phyloP scores from a whole-genome alignment of 2,113 vertebrate genomes.

The Helogale parvula region DNA sequence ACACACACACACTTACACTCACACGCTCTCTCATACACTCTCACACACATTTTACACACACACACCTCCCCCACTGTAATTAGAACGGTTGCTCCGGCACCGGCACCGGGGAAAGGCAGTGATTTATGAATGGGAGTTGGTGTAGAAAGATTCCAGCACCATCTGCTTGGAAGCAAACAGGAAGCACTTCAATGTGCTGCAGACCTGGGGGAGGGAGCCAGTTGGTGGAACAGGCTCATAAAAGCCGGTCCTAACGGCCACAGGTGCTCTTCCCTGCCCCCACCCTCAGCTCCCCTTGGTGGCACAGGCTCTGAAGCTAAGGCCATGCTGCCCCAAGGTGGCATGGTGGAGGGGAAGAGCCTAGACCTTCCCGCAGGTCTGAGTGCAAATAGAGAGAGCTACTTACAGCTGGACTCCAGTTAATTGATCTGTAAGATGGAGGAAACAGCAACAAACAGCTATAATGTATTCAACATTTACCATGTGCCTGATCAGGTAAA shows the following conservation, averaged over 20 bases:
- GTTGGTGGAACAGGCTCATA: constrained; percentile 86
- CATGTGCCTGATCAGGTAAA: not conserved
- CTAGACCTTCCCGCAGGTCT: not conserved
- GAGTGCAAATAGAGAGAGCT: not conserved
- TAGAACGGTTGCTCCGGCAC: constrained; percentile 83
- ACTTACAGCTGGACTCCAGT: not conserved
- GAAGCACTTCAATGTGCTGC: constrained; percentile 85
- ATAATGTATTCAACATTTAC: not conserved
- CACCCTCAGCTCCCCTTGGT: not conserved
- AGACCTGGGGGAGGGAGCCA: constrained; percentile 85
- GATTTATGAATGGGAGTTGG: constrained; percentile 88
- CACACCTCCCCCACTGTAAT: constrained; percentile 75
- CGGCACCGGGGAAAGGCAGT: constrained; percentile 79
- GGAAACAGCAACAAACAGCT: not conserved
- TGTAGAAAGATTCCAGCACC: constrained; percentile 87
- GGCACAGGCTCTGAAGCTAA: not conserved
- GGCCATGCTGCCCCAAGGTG: not conserved
- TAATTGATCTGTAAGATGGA: not conserved
- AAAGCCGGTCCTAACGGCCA: constrained; percentile 87
- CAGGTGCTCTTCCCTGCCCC: constrained; percentile 84
- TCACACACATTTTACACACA: not conserved
- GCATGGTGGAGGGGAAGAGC: not conserved
- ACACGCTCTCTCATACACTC: not conserved
- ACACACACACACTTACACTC: not conserved
- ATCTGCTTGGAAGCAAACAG: constrained; percentile 89